phyloP scores from a whole-genome alignment of 2,888 invertebrate species.

The Drosophila vallismaia region DNA sequence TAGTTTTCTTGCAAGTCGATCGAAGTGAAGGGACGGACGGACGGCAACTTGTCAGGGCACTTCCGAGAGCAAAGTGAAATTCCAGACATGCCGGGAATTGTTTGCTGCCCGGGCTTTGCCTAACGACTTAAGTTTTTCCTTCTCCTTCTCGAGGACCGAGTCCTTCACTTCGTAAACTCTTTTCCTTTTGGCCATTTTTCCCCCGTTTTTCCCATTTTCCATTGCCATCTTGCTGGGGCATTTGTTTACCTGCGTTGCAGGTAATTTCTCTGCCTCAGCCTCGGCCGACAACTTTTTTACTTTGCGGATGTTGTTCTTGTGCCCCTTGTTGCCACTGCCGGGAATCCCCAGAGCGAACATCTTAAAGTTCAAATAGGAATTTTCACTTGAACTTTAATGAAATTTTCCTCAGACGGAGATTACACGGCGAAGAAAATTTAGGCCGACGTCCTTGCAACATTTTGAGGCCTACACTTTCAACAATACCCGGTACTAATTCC shows the following conservation, averaged over 20 bases:
- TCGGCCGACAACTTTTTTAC: conserved; percentile 20
- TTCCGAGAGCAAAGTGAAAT: conserved; percentile 39
- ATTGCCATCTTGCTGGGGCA: conserved; percentile 22
- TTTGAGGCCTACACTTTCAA: no score
- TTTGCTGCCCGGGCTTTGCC: conserved; percentile 35
- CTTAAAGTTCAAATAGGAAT: conserved; percentile 47
- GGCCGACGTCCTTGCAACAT: no score
- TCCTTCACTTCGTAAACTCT: conserved; percentile 22
- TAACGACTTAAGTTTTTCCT: conserved; percentile 37
- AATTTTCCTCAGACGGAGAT: conserved; percentile 24
- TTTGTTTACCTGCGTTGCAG: conserved; percentile 42
- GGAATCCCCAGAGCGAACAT: conserved; percentile 51
- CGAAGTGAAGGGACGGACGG: conserved; percentile 17
- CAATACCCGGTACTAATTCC: no score
- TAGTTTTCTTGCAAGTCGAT: conserved; percentile 26
- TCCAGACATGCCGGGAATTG: conserved; percentile 38
- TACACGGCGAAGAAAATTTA: not conserved
- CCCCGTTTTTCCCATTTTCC: not conserved
- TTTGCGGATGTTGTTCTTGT: conserved; percentile 14
- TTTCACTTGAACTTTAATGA: conserved; percentile 64
- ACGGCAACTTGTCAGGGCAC: conserved; percentile 29
- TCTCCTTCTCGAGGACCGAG: not conserved
- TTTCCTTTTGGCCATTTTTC: conserved; percentile 7
- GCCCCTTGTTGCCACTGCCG: not conserved
- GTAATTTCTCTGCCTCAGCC: conserved; percentile 32